These are phyloP conservation scores for Drosophila baimaii DNA, from an alignment of 1,140 invertebrate genomes.

Conservation along the genomic window DNA sequence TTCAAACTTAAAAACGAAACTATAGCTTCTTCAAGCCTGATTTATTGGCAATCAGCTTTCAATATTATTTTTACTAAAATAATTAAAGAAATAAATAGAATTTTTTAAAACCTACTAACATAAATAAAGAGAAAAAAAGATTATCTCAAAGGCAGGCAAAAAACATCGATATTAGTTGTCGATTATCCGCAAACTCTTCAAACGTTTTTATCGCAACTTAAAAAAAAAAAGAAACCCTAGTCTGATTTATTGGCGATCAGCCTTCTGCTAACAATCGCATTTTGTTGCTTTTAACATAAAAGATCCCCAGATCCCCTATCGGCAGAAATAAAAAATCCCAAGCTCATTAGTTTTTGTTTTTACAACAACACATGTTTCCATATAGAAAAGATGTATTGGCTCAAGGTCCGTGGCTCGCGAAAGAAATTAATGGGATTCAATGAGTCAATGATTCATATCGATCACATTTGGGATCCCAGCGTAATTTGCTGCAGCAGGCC, in stretches of 20 bases:
- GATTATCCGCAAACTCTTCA: constrained; percentile 22
- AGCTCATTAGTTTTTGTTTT: constrained; percentile 67
- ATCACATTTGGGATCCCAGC: constrained; percentile 50
- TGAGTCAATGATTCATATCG: constrained; percentile 51
- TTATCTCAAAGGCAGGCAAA: not conserved
- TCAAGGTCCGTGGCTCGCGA: constrained; percentile 52
- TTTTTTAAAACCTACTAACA: too few relatives aligned
- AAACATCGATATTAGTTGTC: constrained; percentile 5
- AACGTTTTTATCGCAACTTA: constrained; percentile 12
- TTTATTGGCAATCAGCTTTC: too few relatives aligned
- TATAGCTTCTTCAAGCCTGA: too few relatives aligned
- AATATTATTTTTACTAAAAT: too few relatives aligned
- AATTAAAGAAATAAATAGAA: too few relatives aligned
- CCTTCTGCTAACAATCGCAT: constrained; percentile 42
- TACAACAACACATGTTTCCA: constrained; percentile 41
- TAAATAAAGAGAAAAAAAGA: too few relatives aligned
- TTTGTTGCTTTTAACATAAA: constrained; percentile 25
- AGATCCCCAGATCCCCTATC: constrained; percentile 46
- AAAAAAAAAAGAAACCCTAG: not conserved
- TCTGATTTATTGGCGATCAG: constrained; percentile 29
- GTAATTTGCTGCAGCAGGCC: constrained; percentile 41
- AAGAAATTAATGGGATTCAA: constrained; percentile 56
- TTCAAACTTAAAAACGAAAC: too few relatives aligned
- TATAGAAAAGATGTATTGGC: constrained; percentile 49
- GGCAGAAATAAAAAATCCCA: constrained; percentile 59